Evolutionary conservation across 2,888 invertebrate species (phyloP), one percentile per base, ranked within the genome.

Genomic region (Drosophila seclusa): DNA sequence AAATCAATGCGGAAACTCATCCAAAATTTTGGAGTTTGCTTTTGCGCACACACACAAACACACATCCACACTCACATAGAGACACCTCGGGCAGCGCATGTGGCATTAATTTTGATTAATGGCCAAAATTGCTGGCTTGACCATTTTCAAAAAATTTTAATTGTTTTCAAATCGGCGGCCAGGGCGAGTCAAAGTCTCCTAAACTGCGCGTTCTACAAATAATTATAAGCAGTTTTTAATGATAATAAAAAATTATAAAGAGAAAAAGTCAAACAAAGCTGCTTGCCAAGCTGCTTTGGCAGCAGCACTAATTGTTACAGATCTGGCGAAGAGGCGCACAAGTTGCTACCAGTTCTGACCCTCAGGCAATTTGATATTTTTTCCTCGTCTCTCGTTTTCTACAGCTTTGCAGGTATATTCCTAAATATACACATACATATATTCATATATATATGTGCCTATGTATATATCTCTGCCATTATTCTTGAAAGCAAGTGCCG

Each of bases 91-190:
- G 79, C 82, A 78, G 80, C 67, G 84, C 91, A 90, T 89, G 89
- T 83, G 89, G 91, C 84, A 87, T 91, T 91, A 91, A 91, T 91
- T 91, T 91, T 91, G 91, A 91, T 91, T 91, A 91, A 91, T 91
- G 89, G 90, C 77, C 83, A 78, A 84, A 83, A 86, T 87, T 86
- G 81, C 71, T 83, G 64, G 69, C 69, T 64, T 82, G 83, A 82
- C 68, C 83, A 85, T 84, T 86, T 87, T 82, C 42, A 73, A 80
- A 83, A 76, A 79, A 38, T 85, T 85, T 85, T 85, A 87, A 89
- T 87, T 87, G 89, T 87, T 87, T 89, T 86, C 89, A 83, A 86
- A 88, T 85, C 87, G 83, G 74, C 80, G 68, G 65, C 80, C 70
- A 60, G 89, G 85, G 85, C 85, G 89, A 89, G 81, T 76, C 74